Evolutionary conservation across 1,140 invertebrate species (phyloP), one percentile per base, ranked within the genome.

Genomic region (Dreissena polymorpha): DNA sequence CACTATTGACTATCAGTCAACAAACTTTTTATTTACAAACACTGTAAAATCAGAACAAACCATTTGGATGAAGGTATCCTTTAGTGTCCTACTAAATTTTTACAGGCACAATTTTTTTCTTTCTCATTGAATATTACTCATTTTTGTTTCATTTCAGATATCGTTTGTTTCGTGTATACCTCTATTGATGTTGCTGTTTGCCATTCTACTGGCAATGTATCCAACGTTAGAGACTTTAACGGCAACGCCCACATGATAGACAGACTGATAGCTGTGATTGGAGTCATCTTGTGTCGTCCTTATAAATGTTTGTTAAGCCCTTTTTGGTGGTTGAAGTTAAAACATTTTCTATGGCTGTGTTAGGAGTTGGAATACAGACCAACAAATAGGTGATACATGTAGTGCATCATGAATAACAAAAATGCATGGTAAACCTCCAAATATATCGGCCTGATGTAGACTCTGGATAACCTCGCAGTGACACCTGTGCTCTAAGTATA

Each of bases 141-240:
- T 8, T 57, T 57, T 74, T 84, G 76, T 85, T 73, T 87, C 88
- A 77, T 87, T 89, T 51, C 89, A 93, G 93, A 78, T 92, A 39
- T 93, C 92, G n/a, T 91, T 92, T 49, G 89, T 87, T 75, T 92
- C 92, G 55, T 90, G 92, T 77, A 90, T 93, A 76, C 93, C 93
- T 64, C 85, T 94, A 60, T 79, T 94, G 78, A 90, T 94, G 85
- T 86, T 94, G 71, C 86, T 93, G 71, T 90, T 93, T 79, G 92
- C 91, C 55, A 86, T 93, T 55, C 78, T 93, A 27, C 86, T 93
- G 86, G 93, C 91, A 65, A 86, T 94, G 49, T 93, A 93, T 85
- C 93, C 92, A 23, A 90, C 86, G 13, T 86, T 93, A 67, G 90
- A 92, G 39, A 84, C 88, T 25, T 77, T 94, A 55, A 93, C 92